phyloP scores from a whole-genome alignment of 2,113 vertebrate genomes.

The Equus quagga region DNA sequence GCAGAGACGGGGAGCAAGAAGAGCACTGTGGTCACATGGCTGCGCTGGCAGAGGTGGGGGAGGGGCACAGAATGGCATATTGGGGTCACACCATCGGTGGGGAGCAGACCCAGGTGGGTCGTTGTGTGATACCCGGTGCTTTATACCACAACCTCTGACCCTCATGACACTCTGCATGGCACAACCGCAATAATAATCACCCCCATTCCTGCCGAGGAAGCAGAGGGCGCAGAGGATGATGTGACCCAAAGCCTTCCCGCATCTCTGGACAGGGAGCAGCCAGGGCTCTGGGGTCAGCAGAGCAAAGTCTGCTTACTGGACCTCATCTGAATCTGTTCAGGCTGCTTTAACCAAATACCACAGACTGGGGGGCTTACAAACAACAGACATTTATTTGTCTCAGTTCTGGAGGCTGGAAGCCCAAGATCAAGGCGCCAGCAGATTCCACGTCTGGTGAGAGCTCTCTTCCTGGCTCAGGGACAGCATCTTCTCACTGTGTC shows the following conservation, averaged over 20 bases:
- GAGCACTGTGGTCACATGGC: background rate
- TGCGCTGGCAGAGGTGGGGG: background rate
- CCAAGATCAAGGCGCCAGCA: background rate
- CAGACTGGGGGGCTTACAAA: background rate
- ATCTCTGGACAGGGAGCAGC: background rate
- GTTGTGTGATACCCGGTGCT: background rate
- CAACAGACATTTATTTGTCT: background rate
- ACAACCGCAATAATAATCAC: no score
- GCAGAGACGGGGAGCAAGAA: background rate
- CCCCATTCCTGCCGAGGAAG: background rate
- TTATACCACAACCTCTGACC: background rate
- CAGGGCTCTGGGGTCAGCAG: background rate
- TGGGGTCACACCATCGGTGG: rapidly evolving
- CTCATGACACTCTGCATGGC: background rate
- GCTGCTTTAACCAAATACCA: background rate
- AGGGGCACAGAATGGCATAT: background rate
- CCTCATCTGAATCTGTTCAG: background rate
- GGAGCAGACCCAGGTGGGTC: background rate
- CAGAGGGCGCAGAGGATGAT: background rate
- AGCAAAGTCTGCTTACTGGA: background rate
- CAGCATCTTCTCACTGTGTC: background rate
- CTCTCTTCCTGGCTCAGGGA: background rate
- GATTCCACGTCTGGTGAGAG: background rate
- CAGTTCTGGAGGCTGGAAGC: background rate
- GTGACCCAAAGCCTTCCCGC: background rate